Evolutionary conservation across 2,797 vertebrate species (phyloP).

Genomic region (Enteromius radiatus): DNA sequence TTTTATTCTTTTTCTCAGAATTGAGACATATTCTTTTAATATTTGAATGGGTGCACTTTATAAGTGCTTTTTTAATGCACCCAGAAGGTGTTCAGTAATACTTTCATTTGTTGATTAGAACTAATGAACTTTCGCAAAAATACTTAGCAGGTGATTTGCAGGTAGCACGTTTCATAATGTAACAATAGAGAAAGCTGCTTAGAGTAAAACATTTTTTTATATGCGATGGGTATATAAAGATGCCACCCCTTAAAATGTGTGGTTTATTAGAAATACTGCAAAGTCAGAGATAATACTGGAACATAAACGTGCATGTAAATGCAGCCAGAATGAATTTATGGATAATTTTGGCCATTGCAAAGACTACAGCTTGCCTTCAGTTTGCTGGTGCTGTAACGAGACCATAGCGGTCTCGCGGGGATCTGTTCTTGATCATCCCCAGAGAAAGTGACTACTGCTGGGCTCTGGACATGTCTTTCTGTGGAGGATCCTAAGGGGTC

Average conservation of each 20-base stretch:
- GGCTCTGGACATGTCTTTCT: conserved; percentile 56
- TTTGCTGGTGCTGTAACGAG: conserved; percentile 52
- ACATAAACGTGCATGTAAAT: conserved; percentile 27
- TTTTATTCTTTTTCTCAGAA: background rate
- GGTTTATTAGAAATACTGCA: conserved; percentile 15
- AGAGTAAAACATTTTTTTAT: background rate
- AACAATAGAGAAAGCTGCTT: background rate
- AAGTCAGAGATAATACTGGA: conserved; percentile 19
- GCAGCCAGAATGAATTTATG: conserved; percentile 24
- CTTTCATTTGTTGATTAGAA: background rate
- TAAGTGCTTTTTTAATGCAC: background rate
- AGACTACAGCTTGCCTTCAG: conserved; percentile 44
- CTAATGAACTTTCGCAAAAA: background rate
- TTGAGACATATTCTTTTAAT: background rate
- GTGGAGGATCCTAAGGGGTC: conserved; percentile 52
- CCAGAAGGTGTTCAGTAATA: background rate
- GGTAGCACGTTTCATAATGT: background rate
- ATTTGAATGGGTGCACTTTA: background rate
- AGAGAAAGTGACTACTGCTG: conserved; percentile 36
- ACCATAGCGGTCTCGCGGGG: conserved; percentile 19
- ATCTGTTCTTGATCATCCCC: conserved; percentile 27
- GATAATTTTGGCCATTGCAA: conserved; percentile 14
- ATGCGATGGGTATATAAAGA: no score
- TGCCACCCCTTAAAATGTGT: background rate
- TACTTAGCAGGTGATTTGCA: background rate